Conservation (phyloP, 2,797 vertebrate species). For the Nyctalus aviator region DNA sequence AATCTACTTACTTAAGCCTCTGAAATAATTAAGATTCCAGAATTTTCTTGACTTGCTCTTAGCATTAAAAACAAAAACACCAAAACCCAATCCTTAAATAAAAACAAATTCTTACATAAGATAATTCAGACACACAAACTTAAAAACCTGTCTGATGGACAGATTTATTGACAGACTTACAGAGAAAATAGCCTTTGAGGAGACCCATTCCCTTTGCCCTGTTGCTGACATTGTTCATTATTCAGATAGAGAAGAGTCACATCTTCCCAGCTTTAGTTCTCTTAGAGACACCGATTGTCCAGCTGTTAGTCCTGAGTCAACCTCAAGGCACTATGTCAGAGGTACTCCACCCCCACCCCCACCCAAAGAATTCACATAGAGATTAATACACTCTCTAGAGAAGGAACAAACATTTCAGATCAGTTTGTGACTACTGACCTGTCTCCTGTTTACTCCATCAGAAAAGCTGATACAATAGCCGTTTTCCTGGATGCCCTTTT, state of each 20-base stretch:
- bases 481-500: conserved; percentile 54
- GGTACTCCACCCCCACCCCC: neutral
- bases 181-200: conserved; percentile 14
- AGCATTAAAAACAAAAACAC: neutral
- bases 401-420: conserved; percentile 64
- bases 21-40: conserved; percentile 50
- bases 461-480: conserved; percentile 66
- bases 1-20: conserved; percentile 6
- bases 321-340: conserved; percentile 24
- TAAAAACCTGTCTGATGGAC: conserved; percentile 26
- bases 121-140: conserved; percentile 34
- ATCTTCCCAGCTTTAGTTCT: conserved; percentile 47
- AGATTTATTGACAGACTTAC: neutral
- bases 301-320: neutral
- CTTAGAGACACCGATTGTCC: neutral
- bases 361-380: conserved; percentile 52
- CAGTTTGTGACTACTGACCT: conserved; percentile 63
- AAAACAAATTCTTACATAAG: conserved; percentile 20
- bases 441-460: conserved; percentile 69
- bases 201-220: neutral
- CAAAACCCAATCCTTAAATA: conserved; percentile 31
- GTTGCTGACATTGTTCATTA: neutral
- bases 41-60: conserved; percentile 45
- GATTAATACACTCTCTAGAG: conserved; percentile 26
- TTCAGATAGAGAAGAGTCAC: neutral